phyloP scores from a whole-genome alignment of 2,113 vertebrate genomes.

The Nycticorax nycticorax region DNA sequence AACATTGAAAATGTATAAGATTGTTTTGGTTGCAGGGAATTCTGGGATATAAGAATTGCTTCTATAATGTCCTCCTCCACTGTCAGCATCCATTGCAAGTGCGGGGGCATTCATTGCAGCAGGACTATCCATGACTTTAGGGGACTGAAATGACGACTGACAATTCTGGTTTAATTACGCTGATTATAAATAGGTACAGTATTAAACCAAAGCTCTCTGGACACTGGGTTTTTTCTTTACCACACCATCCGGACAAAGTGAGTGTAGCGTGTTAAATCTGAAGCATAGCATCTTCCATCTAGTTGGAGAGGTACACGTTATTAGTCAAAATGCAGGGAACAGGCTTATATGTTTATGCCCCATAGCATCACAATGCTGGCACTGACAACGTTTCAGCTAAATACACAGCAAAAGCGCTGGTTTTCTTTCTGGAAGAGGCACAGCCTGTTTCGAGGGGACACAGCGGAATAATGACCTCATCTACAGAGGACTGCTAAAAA shows the following conservation, averaged over 20 bases:
- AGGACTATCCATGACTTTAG: not conserved
- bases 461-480: rapidly evolving
- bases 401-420: not conserved
- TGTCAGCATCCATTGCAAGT: not conserved
- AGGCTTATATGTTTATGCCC: not conserved
- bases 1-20: not conserved
- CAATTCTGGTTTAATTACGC: not conserved
- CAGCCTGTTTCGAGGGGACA: rapidly evolving
- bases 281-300: not conserved
- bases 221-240: not conserved
- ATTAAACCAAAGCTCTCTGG: not conserved
- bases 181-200: not conserved
- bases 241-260: not conserved
- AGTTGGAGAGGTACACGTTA: rapidly evolving
- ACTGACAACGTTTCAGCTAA: not conserved
- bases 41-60: not conserved
- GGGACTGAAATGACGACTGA: not conserved
- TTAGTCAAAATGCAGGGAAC: not conserved
- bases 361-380: not conserved
- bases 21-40: not conserved
- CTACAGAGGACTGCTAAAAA: not conserved
- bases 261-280: not conserved
- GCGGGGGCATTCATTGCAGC: not conserved
- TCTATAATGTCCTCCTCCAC: not conserved
- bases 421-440: not conserved